phyloP scores from a whole-genome alignment of 2,888 invertebrate species.

The Nomada flava region DNA sequence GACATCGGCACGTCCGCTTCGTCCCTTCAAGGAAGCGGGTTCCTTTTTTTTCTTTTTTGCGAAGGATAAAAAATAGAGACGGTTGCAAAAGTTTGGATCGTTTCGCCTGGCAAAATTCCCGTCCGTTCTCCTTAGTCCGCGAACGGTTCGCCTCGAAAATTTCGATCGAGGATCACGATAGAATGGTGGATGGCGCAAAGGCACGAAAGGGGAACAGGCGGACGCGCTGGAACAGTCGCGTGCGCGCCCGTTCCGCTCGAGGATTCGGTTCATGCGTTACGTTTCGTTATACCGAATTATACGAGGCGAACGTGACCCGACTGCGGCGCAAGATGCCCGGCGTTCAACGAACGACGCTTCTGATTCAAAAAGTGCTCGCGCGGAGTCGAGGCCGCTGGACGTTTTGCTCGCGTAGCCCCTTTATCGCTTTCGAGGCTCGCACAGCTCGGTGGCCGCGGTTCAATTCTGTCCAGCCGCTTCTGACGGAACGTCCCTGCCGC shows the following conservation, averaged over 20 bases:
- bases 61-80: background rate
- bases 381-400: conserved; percentile 19
- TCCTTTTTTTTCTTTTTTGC: background rate
- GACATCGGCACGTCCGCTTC: background rate
- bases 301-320: conserved; percentile 78
- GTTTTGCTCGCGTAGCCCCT: no score
- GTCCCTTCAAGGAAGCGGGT: background rate
- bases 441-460: no score
- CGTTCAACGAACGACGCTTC: conserved; percentile 47
- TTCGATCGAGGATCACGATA: conserved; percentile 7
- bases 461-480: no score
- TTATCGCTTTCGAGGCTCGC: no score
- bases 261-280: conserved; percentile 79
- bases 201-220: background rate
- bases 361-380: conserved; percentile 56
- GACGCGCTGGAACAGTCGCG: conserved; percentile 4
- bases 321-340: conserved; percentile 69
- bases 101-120: background rate
- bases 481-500: no score
- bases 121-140: background rate
- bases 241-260: conserved; percentile 50
- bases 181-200: conserved; percentile 2
- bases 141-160: background rate
- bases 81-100: conserved; percentile 12
- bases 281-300: conserved; percentile 80